phyloP scores from a whole-genome alignment of 2,888 invertebrate species.

The Parthenolecanium corni region DNA sequence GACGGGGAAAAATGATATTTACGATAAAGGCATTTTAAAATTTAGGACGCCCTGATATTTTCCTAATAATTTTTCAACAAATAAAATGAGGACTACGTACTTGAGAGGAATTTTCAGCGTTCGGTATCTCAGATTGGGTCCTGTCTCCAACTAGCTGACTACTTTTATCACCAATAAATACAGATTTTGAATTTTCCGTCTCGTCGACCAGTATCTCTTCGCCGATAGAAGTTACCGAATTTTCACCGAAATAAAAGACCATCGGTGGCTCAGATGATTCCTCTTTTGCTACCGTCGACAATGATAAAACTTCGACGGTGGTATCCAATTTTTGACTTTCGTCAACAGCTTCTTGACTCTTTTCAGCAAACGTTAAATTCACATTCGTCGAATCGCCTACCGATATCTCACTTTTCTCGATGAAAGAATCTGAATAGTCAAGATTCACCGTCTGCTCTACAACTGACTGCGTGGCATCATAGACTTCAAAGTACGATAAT shows the following conservation, averaged over 20 bases:
- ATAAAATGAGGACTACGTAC: too few species aligned
- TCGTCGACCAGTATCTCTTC: constrained; percentile 9
- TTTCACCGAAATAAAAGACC: constrained; percentile 24
- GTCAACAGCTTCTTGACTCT: neutral
- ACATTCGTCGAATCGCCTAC: neutral
- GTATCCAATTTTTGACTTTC: neutral
- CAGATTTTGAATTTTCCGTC: too few species aligned
- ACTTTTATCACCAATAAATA: too few species aligned
- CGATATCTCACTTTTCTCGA: neutral
- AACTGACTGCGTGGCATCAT: constrained; percentile 6
- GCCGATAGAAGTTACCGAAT: constrained; percentile 19
- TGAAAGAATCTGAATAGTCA: neutral
- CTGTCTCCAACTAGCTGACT: too few species aligned
- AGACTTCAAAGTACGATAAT: constrained; percentile 5
- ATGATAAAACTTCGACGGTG: neutral
- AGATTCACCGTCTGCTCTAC: constrained; percentile 9
- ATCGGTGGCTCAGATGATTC: constrained; percentile 1
- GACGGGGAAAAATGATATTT: too few species aligned
- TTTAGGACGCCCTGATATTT: too few species aligned
- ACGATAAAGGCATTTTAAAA: too few species aligned
- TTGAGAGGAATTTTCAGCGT: too few species aligned
- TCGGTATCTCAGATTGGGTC: too few species aligned
- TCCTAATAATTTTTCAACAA: too few species aligned
- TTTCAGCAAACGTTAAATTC: neutral
- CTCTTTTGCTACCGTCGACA: neutral